phyloP scores from a whole-genome alignment of 2,888 invertebrate species.

The Cynaeus angustus region DNA sequence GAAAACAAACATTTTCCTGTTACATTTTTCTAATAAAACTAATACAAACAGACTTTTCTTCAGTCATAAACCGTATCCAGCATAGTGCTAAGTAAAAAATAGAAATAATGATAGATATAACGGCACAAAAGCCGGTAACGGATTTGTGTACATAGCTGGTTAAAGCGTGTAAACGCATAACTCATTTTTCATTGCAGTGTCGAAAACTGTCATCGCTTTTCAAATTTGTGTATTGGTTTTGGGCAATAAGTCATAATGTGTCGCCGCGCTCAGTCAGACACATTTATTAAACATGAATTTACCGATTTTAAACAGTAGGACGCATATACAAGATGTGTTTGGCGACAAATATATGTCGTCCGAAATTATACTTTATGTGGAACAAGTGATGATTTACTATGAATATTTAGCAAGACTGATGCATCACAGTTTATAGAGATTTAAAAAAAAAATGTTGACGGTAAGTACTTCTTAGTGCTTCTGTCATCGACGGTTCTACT shows the following conservation, averaged over 20 bases:
- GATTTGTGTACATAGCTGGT: slow-evolving; percentile 42
- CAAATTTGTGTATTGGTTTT: slow-evolving; percentile 54
- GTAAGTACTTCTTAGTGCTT: too few species aligned
- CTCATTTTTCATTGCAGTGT: slow-evolving; percentile 51
- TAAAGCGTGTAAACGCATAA: slow-evolving; percentile 46
- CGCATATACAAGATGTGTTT: neutral
- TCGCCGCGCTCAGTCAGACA: slow-evolving; percentile 25
- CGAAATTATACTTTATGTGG: slow-evolving; percentile 1
- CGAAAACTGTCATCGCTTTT: slow-evolving; percentile 55
- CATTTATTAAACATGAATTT: slow-evolving; percentile 32
- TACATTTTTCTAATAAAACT: slow-evolving; percentile 6
- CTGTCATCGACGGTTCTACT: too few species aligned
- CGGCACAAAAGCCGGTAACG: slow-evolving; percentile 33
- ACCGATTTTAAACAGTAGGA: slow-evolving; percentile 1
- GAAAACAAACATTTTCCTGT: slow-evolving; percentile 34
- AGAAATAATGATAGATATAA: slow-evolving; percentile 27
- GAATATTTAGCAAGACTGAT: neutral
- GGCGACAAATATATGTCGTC: neutral
- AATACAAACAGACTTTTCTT: slow-evolving; percentile 5
- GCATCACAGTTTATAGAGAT: neutral
- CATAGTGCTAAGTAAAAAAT: slow-evolving; percentile 10
- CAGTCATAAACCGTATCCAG: slow-evolving; percentile 1
- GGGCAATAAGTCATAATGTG: slow-evolving; percentile 33
- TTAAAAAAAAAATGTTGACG: too few species aligned
- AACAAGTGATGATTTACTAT: neutral